Percentiles rank a stretch among this genome's conserved stretches.
Conservation (phyloP, 2,113 vertebrate genomes). For the Emydura subglobosa region DNA sequence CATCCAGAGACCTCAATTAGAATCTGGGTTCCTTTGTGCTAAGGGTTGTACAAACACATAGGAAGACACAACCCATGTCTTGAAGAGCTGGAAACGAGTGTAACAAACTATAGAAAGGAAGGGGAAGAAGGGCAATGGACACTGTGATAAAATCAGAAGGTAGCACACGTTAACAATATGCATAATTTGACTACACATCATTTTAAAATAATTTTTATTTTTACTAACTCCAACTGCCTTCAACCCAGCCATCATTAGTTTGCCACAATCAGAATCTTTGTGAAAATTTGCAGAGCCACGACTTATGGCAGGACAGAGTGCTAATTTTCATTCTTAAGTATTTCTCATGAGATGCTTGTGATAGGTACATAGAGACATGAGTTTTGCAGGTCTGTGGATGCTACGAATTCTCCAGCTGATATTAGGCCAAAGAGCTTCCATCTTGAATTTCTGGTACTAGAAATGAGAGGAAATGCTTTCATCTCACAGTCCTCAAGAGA, state of each 20-base stretch:
- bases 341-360: slow-evolving; percentile 1
- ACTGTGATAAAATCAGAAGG: neutral
- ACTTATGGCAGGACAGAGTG: neutral
- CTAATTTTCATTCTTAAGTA: neutral
- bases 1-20: neutral
- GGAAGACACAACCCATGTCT: neutral
- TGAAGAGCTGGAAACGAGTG: neutral
- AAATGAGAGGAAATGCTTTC: neutral
- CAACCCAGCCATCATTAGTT: neutral
- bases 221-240: neutral
- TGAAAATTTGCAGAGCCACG: neutral
- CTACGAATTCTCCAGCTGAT: neutral
- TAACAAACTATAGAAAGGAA: neutral
- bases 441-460: neutral
- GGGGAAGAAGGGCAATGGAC: neutral
- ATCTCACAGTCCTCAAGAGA: neutral
- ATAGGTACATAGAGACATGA: neutral
- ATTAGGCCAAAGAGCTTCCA: neutral
- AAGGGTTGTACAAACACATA: neutral
- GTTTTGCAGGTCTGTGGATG: neutral
- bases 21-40: neutral
- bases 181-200: neutral
- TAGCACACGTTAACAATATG: neutral
- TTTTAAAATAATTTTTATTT: neutral
- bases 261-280: neutral